Evolutionary conservation across 2,888 invertebrate genomes (phyloP).

Genomic region (Glaucopsyche alexis): DNA sequence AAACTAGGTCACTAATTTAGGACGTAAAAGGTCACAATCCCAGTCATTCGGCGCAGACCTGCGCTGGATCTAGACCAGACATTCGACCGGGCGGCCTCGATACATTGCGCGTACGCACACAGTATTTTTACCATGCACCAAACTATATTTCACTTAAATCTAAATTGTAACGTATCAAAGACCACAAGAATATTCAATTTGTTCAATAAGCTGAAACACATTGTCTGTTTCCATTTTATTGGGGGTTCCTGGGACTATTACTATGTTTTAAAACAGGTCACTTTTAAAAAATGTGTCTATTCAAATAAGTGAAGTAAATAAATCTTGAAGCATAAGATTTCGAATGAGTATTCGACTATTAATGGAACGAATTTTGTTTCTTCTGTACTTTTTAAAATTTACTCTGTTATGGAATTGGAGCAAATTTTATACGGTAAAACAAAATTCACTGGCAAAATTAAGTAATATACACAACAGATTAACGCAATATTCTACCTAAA

Average conservation of each 20-base stretch:
- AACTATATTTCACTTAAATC: background rate
- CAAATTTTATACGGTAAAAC: too few species aligned
- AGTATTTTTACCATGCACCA: background rate
- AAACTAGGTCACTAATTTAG: constrained; percentile 14
- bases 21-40: constrained; percentile 21
- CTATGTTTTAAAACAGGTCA: background rate
- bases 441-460: too few species aligned
- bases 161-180: background rate
- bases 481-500: too few species aligned
- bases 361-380: background rate
- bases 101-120: constrained; percentile 24
- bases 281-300: background rate
- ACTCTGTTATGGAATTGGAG: too few species aligned
- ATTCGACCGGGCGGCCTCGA: constrained; percentile 19
- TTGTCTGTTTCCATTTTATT: background rate
- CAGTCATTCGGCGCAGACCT: constrained; percentile 5
- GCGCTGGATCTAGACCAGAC: constrained; percentile 16
- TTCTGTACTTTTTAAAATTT: too few species aligned
- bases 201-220: background rate
- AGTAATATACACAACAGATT: too few species aligned
- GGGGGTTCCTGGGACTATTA: background rate
- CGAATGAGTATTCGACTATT: too few species aligned
- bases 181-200: background rate
- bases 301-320: background rate
- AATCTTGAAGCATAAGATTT: background rate